Evolutionary conservation across 2,888 invertebrate species (phyloP).

Genomic region (Thecocarcelia acutangulata): DNA sequence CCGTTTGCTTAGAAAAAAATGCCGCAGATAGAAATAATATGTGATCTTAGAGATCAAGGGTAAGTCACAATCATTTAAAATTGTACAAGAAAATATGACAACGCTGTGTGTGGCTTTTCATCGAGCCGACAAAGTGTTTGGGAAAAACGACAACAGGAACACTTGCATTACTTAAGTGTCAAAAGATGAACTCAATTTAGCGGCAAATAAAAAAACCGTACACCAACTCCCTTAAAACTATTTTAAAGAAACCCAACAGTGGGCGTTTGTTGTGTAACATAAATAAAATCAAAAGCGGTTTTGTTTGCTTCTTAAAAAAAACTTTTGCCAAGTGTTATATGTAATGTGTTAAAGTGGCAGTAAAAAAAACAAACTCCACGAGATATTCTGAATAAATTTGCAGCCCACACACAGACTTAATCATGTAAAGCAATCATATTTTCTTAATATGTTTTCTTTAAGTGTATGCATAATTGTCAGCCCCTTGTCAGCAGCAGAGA

Average conservation of each 20-base stretch:
- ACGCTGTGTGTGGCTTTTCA: conserved; percentile 57
- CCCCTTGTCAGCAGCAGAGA: conserved; percentile 23
- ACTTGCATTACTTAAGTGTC: conserved; percentile 67
- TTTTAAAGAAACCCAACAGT: conserved; percentile 47
- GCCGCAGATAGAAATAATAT: background rate
- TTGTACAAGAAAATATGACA: conserved; percentile 26
- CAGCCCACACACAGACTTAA: conserved; percentile 65
- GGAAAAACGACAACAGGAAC: conserved; percentile 13
- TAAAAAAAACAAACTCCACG: no score
- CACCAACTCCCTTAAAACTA: conserved; percentile 35
- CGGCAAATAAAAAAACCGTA: conserved; percentile 18
- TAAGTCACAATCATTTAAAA: conserved; percentile 61
- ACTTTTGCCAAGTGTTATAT: conserved; percentile 64
- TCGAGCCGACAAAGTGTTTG: conserved; percentile 57
- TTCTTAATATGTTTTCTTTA: conserved; percentile 24
- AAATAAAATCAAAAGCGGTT: conserved; percentile 48
- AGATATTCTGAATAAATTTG: conserved; percentile 29
- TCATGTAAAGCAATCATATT: conserved; percentile 23
- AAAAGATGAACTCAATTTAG: conserved; percentile 60
- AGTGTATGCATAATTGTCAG: conserved; percentile 21
- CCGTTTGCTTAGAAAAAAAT: conserved; percentile 66
- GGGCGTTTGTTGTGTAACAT: conserved; percentile 57
- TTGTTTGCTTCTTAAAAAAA: conserved; percentile 1
- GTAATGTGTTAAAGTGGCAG: conserved; percentile 35
- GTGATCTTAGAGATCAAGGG: conserved; percentile 64